phyloP scores from a whole-genome alignment of 2,888 invertebrate species.

The Sicus ferrugineus region DNA sequence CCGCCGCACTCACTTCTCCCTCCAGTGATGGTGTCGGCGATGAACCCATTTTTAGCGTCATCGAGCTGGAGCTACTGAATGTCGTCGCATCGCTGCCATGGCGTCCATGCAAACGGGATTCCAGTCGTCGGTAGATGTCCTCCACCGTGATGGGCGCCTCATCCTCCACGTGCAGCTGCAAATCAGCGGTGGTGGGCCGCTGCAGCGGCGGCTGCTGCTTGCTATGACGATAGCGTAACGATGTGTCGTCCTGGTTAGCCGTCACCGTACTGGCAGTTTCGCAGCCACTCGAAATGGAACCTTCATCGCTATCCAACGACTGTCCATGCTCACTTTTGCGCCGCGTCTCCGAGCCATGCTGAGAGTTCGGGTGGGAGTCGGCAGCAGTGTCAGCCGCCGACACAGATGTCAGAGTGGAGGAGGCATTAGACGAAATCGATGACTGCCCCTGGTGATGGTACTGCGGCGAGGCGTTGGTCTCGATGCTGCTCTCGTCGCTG shows the following conservation, averaged over 20 bases:
- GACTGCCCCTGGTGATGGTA: constrained; percentile 56
- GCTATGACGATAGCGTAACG: constrained; percentile 50
- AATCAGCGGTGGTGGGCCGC: constrained; percentile 4
- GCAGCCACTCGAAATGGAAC: constrained; percentile 81
- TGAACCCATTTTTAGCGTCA: constrained; percentile 53
- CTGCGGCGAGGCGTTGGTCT: constrained; percentile 44
- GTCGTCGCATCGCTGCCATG: constrained; percentile 56
- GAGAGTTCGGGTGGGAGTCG: too few relatives aligned
- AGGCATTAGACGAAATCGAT: constrained; percentile 56
- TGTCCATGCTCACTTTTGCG: background rate
- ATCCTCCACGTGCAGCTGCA: constrained; percentile 35
- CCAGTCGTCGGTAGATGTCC: constrained; percentile 44
- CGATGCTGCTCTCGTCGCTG: constrained; percentile 54
- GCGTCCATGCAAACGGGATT: constrained; percentile 50
- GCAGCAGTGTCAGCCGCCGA: constrained; percentile 4
- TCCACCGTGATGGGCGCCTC: constrained; percentile 38
- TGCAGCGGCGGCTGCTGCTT: constrained; percentile 20
- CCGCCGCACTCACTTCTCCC: constrained; percentile 19
- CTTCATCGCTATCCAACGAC: constrained; percentile 72
- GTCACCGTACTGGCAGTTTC: constrained; percentile 80
- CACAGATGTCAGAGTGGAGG: constrained; percentile 46
- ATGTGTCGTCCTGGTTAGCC: constrained; percentile 65
- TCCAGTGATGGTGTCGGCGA: constrained; percentile 49
- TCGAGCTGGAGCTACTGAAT: constrained; percentile 59
- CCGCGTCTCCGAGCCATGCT: background rate